These are phyloP conservation scores for Hystrix brachyura DNA, from an alignment of 2,113 vertebrate species.

Conservation along the genomic window DNA sequence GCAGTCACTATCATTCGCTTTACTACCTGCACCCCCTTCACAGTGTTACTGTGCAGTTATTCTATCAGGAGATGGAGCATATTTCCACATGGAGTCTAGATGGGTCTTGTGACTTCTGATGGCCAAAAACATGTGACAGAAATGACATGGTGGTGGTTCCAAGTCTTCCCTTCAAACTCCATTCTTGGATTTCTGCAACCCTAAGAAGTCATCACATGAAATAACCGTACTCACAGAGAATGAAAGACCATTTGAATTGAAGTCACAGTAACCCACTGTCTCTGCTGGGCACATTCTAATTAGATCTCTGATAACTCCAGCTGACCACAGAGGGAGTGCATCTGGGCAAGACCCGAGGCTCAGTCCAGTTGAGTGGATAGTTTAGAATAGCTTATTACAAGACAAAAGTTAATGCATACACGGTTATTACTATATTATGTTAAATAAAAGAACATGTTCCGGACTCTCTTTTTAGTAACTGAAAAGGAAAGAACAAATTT, in stretches of 20 bases:
- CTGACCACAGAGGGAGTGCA: background rate
- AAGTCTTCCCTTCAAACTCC: background rate
- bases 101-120: background rate
- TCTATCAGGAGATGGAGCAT: background rate
- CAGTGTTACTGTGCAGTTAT: background rate
- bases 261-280: background rate
- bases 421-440: background rate
- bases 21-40: background rate
- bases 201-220: background rate
- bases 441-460: background rate
- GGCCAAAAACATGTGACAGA: background rate
- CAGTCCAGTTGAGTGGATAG: rapidly evolving
- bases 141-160: rapidly evolving
- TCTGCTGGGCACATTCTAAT: too few species aligned
- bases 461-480: background rate
- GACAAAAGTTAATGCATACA: background rate
- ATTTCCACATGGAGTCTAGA: background rate
- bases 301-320: background rate
- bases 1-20: too few species aligned
- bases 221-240: background rate
- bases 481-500: background rate
- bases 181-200: background rate
- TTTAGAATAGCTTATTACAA: background rate
- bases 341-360: background rate
- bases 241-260: too few species aligned